These are phyloP conservation scores for Darevskia mixta DNA, from an alignment of 2,797 vertebrate genomes.

Conservation along the genomic window DNA sequence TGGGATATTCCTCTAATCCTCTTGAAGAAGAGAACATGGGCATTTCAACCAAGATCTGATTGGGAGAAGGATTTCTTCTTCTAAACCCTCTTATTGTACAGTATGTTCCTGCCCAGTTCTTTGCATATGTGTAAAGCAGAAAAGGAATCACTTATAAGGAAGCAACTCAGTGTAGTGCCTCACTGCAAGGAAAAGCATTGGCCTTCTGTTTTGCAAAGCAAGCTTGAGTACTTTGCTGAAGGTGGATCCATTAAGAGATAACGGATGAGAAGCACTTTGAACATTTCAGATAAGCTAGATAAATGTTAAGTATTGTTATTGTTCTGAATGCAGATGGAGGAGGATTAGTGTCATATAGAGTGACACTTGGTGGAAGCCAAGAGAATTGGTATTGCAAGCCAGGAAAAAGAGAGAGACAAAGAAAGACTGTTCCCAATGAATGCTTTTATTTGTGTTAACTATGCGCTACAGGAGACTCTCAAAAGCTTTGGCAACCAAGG, in stretches of 20 bases:
- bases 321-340: neutral
- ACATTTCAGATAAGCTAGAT: neutral
- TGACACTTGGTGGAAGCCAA: neutral
- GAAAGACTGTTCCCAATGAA: neutral
- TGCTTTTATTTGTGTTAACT: neutral
- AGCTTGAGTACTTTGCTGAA: no score
- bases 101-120: no score
- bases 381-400: neutral
- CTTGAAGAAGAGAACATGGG: neutral
- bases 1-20: no score
- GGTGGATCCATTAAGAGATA: neutral
- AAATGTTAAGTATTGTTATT: neutral
- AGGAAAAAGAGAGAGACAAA: neutral
- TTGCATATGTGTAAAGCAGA: neutral
- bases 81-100: no score
- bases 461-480: neutral
- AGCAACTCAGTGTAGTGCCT: neutral
- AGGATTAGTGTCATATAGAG: neutral
- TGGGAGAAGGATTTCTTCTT: neutral
- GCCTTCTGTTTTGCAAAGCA: neutral
- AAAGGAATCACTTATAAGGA: neutral
- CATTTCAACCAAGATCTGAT: neutral
- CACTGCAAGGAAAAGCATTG: neutral
- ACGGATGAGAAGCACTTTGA: neutral
- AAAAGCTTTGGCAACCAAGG: neutral